Percentiles rank a stretch among this genome's conserved stretches.
phyloP scores from a whole-genome alignment of 2,888 invertebrate genomes.

The Tetranychus piercei region DNA sequence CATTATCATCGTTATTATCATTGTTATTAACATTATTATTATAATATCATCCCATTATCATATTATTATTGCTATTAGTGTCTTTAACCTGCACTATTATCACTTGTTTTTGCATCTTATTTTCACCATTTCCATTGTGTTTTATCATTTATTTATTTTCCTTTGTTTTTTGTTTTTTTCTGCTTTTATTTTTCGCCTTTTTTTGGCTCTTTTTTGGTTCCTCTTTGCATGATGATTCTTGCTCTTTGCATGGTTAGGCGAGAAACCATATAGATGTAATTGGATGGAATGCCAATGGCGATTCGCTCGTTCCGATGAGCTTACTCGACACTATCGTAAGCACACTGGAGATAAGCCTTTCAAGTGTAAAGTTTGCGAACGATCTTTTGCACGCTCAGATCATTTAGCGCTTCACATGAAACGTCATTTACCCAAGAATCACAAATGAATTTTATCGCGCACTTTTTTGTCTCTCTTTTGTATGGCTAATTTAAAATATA shows the following conservation, averaged over 20 bases:
- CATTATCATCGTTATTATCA: neutral
- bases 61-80: neutral
- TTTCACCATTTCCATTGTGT: conserved; percentile 1
- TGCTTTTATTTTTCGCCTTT: neutral
- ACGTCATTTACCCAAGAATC: conserved; percentile 52
- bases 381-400: conserved; percentile 42
- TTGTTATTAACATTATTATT: neutral
- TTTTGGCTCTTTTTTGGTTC: neutral
- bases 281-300: conserved; percentile 42
- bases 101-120: neutral
- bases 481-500: too few species aligned
- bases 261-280: conserved; percentile 43
- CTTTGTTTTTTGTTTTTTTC: neutral
- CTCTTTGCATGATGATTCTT: neutral
- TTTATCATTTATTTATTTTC: neutral
- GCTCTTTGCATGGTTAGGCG: conserved; percentile 32
- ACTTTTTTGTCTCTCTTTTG: too few species aligned
- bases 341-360: conserved; percentile 44
- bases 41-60: neutral
- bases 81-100: neutral
- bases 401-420: conserved; percentile 43
- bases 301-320: conserved; percentile 41
- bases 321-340: conserved; percentile 42
- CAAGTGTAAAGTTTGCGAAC: conserved; percentile 41
- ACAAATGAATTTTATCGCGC: conserved; percentile 11